Conservation (phyloP, 2,888 invertebrate species). For the Thumatha senex region DNA sequence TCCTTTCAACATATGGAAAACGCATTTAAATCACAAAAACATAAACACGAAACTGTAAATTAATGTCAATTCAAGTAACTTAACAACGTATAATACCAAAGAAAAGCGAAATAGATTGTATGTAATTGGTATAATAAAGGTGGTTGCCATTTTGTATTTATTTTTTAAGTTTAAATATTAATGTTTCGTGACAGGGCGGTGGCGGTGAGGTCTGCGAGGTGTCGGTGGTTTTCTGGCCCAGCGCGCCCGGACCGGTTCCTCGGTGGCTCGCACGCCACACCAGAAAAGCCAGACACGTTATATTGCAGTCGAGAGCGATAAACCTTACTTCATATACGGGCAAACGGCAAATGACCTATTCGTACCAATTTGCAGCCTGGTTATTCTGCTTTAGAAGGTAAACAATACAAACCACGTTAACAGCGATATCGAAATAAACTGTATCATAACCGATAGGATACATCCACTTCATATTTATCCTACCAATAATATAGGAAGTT, state of each 20-base stretch:
- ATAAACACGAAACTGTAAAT: slow-evolving; percentile 34
- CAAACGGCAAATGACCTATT: slow-evolving; percentile 72
- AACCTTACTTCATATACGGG: slow-evolving; percentile 67
- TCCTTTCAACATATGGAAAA: slow-evolving; percentile 39
- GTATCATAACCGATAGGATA: slow-evolving; percentile 8
- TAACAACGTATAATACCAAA: slow-evolving; percentile 34
- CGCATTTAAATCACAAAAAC: slow-evolving; percentile 47
- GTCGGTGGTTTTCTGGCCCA: slow-evolving; percentile 81
- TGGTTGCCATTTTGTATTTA: slow-evolving; percentile 60
- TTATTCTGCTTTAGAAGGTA: slow-evolving; percentile 45
- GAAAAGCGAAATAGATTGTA: slow-evolving; percentile 51
- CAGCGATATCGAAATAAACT: slow-evolving; percentile 41
- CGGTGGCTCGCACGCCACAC: slow-evolving; percentile 65
- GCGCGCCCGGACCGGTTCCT: slow-evolving; percentile 77
- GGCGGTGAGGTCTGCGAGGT: slow-evolving; percentile 64
- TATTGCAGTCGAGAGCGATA: slow-evolving; percentile 71
- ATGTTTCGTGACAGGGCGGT: slow-evolving; percentile 79
- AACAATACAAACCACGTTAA: slow-evolving; percentile 28
- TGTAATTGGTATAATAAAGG: slow-evolving; percentile 70
- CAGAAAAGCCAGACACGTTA: slow-evolving; percentile 71
- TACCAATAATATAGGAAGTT: slow-evolving; percentile 7
- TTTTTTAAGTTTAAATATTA: slow-evolving; percentile 71
- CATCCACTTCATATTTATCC: slow-evolving; percentile 6
- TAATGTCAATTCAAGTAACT: slow-evolving; percentile 47
- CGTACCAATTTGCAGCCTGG: slow-evolving; percentile 69